Percentiles rank a stretch among this genome's conserved stretches.
These are phyloP conservation scores for Sylvia atricapilla DNA, from an alignment of 2,113 vertebrate species.

Conservation along the genomic window DNA sequence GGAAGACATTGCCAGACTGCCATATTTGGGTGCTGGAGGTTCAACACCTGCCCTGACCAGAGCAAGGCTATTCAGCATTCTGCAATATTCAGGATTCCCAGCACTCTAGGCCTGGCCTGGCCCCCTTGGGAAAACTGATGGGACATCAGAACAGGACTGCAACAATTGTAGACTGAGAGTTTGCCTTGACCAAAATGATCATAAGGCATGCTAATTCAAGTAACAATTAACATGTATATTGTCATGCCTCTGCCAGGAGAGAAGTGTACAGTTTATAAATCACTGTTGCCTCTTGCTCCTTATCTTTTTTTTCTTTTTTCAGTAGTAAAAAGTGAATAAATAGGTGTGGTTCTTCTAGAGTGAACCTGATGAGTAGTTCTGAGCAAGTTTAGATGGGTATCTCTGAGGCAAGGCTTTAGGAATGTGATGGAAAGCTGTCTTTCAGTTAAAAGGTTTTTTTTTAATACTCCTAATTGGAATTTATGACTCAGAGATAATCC, in stretches of 20 bases:
- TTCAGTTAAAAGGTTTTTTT: background rate
- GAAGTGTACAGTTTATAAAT: background rate
- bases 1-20: background rate
- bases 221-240: background rate
- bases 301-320: background rate
- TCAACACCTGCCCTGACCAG: background rate
- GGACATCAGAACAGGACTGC: background rate
- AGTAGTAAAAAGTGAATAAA: background rate
- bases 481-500: conserved; percentile 33
- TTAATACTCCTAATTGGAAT: background rate
- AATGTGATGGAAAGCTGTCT: background rate
- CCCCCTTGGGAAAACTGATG: background rate
- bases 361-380: background rate
- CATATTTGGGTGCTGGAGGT: background rate
- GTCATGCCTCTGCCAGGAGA: background rate
- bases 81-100: background rate
- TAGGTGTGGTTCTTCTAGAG: background rate
- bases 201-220: background rate
- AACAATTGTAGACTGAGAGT: background rate
- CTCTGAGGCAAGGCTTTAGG: background rate
- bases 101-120: background rate
- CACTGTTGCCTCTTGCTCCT: background rate
- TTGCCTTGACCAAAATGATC: background rate
- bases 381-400: background rate
- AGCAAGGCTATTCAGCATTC: background rate